A percentile compares a stretch with the other conserved stretches of the same genome.
Conservation (phyloP, 1,140 invertebrate genomes). For the Euwallacea fornicatus region DNA sequence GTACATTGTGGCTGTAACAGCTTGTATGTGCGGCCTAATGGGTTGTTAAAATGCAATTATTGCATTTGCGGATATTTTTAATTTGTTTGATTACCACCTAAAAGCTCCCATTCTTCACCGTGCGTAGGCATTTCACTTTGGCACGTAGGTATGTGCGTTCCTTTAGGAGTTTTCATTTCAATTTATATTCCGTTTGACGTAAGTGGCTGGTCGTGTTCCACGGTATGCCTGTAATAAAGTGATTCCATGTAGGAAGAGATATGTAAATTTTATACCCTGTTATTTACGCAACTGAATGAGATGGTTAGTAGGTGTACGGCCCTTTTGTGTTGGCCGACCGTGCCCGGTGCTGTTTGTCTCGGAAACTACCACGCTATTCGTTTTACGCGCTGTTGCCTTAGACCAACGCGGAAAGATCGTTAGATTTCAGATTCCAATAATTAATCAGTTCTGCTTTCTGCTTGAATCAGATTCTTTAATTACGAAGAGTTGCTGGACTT, state of each 20-base stretch:
- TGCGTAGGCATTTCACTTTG: too few relatives aligned
- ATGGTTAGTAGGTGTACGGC: conserved; percentile 43
- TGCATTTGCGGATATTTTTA: too few relatives aligned
- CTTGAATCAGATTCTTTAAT: too few relatives aligned
- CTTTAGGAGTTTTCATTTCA: neutral
- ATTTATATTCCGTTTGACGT: conserved; percentile 6
- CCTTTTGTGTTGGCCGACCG: conserved; percentile 36
- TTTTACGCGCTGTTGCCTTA: conserved; percentile 14
- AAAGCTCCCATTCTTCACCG: too few relatives aligned
- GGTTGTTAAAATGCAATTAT: too few relatives aligned
- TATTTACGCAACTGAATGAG: conserved; percentile 45
- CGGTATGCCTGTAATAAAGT: conserved; percentile 19
- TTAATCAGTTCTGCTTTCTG: too few relatives aligned
- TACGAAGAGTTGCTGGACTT: too few relatives aligned
- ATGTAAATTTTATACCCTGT: conserved; percentile 43
- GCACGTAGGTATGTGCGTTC: too few relatives aligned
- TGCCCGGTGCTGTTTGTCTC: conserved; percentile 16
- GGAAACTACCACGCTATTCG: conserved; percentile 21
- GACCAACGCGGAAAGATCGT: neutral
- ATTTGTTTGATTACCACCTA: too few relatives aligned
- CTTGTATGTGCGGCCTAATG: too few relatives aligned
- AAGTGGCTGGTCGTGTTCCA: conserved; percentile 5
- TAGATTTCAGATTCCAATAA: neutral
- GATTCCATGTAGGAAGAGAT: conserved; percentile 41
- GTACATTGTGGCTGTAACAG: too few relatives aligned